Evolutionary conservation across 2,113 vertebrate genomes (phyloP), one percentile per base, ranked within the genome.

Genomic region (Eulemur macaco): DNA sequence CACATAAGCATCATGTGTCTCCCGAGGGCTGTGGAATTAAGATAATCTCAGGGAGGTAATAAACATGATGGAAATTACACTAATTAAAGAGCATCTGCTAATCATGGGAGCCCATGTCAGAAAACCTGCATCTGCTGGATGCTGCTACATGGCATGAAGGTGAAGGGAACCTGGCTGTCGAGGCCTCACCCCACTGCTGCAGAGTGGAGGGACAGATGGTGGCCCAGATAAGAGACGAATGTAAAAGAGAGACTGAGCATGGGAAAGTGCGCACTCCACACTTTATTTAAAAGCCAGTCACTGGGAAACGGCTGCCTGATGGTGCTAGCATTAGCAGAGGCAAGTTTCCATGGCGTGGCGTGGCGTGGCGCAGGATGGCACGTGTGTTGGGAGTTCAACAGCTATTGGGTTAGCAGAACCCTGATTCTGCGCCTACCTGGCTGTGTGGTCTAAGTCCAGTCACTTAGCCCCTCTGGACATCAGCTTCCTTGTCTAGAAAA

Each of bases 1-100:
- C 64, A 64, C 42, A 23, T 10, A n/a, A 5, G 2, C 18, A 56
- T 64, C n/a, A 4, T 13, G 13, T 37, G 52, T 76, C 14, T 78
- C 69, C 87, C 6, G 52, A 74, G 88, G 73, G 80, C 83, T 86
- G 39, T 8, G 6, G 56, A 83, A 39, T 84, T 82, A 95, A 81
- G 76, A 85, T 80, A 54, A 96, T 86, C 95, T 96, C 58, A 73
- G 71, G 64, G 71, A 87, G 20, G 78, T 78, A 95, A 93, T 85
- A 91, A 95, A 82, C 3, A 2, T 20, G 52, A 54, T 56, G 83
- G 69, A 95, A 95, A 93, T 77, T 82, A 81, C 10, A 4, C 77
- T 91, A 63, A 95, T 86, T 89, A 96, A 96, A 95, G 68, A 97
- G 56, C 80, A 92, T 86, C 92, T 66, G 85, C 94, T 97, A 91